These are phyloP conservation scores for Yponomeuta malinellus DNA, from an alignment of 2,888 invertebrate species.

Conservation along the genomic window DNA sequence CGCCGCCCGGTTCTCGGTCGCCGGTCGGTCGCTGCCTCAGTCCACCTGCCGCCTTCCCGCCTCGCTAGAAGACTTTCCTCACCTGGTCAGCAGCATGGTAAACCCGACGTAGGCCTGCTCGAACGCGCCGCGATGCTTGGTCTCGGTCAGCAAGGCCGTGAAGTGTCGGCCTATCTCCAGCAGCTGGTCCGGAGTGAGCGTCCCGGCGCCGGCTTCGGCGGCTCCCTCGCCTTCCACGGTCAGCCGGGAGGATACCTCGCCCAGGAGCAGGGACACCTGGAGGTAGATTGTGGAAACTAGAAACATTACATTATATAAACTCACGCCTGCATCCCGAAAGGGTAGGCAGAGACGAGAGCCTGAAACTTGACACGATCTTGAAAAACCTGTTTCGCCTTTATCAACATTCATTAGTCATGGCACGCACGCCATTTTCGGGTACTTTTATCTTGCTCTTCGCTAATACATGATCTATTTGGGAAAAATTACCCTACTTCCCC, in stretches of 20 bases:
- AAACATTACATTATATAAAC: no score
- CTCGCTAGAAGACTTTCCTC: not conserved
- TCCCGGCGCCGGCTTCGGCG: slow-evolving; percentile 43
- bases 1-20: no score
- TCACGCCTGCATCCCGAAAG: no score
- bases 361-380: no score
- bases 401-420: no score
- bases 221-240: slow-evolving; percentile 41
- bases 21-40: no score
- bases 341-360: not conserved
- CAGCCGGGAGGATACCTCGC: slow-evolving; percentile 75
- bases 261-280: slow-evolving; percentile 79
- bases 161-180: slow-evolving; percentile 80
- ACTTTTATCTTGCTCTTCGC: no score
- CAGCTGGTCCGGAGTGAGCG: slow-evolving; percentile 68
- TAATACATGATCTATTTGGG: no score
- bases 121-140: slow-evolving; percentile 97
- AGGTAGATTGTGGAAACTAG: not conserved
- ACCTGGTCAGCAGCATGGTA: slow-evolving; percentile 81
- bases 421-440: no score
- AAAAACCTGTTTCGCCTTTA: no score
- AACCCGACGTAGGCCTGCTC: slow-evolving; percentile 96
- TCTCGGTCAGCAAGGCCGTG: slow-evolving; percentile 79
- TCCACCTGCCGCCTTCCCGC: no score
- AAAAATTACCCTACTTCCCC: no score